Base-by-base conservation (phyloP, 2,797 vertebrate genomes). In the Zenarchopterus dispar region DNA sequence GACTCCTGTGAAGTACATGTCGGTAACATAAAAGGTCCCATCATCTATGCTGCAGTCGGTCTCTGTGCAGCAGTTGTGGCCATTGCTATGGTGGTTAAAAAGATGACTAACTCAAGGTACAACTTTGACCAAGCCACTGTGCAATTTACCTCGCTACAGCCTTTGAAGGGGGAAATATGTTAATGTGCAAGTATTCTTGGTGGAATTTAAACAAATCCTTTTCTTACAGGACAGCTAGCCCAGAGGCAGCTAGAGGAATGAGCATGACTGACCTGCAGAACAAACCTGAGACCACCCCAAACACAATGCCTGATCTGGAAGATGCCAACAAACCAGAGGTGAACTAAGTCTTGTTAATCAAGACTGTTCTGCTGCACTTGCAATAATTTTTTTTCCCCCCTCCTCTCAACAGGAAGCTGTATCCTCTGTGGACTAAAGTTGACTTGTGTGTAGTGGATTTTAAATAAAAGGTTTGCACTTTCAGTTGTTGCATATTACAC, bases 1-100 rank as follows among this genome's bases (percentile, higher is more conserved):
- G 87, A 93, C 2, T 90, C 82, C 56, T 99, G 97, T 0, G 87
- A 96, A 74, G 84, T 93, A 7, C 17, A 58, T 0, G 50, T 78
- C 0, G 84, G 87, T 46, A 71, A 73, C 0, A 17, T 86, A 0
- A 83, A 87, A 0, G 87, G 89, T 21, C 93, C 94, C 0, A 13
- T 95, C 0, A 15, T 88, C 42, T 92, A 96, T 0, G 83, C 93
- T 0, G 76, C 77, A 0, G 68, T 82, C 0, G 91, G 78, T 4
- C 10, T 90, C 31, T 81, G 77, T 41, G 84, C 47, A 0, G 86
- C 50, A 16, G 0, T 91, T 18, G 66, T 94, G 0, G 70, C 93
- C 0, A 78, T 91, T 2, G 80, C 89, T 22, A 92, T 93, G 7
- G 78, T 93, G 26, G 9, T 91, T 43, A 89, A 56, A 65, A 94